These are phyloP conservation scores for Athetis lepigone DNA, from an alignment of 2,888 invertebrate species.

Conservation along the genomic window DNA sequence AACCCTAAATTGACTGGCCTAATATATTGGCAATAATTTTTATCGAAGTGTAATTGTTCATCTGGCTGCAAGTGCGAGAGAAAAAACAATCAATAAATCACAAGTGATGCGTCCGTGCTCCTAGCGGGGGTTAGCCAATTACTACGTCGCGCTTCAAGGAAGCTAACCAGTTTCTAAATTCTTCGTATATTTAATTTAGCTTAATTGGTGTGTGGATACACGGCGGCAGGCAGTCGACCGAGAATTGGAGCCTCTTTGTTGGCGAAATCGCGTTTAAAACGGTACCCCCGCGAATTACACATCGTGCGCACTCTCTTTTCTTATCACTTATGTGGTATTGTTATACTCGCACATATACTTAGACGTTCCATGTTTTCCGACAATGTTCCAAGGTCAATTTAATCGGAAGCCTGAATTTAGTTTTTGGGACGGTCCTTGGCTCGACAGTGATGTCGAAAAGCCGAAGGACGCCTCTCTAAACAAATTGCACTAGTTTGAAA, in stretches of 20 bases:
- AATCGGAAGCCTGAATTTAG: constrained; percentile 41
- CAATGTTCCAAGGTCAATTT: constrained; percentile 50
- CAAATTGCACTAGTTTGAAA: constrained; percentile 57
- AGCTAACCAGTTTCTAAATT: constrained; percentile 90
- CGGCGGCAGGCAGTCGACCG: constrained; percentile 86
- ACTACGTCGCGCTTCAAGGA: constrained; percentile 89
- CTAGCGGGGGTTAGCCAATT: constrained; percentile 87
- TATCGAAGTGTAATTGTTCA: constrained; percentile 73
- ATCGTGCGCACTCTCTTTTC: constrained; percentile 68
- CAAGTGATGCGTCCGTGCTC: constrained; percentile 84
- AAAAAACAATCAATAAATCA: constrained; percentile 84
- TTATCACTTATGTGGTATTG: constrained; percentile 69
- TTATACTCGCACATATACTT: constrained; percentile 55
- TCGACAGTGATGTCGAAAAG: constrained; percentile 33
- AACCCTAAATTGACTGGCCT: too few relatives aligned
- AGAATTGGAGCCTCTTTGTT: constrained; percentile 87
- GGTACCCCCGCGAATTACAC: constrained; percentile 79
- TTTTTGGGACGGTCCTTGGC: constrained; percentile 41
- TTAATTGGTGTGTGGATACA: constrained; percentile 89
- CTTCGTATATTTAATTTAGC: constrained; percentile 90
- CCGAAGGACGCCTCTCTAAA: constrained; percentile 42
- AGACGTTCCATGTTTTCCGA: constrained; percentile 39
- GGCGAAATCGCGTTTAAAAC: constrained; percentile 84
- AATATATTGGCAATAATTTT: constrained; percentile 61
- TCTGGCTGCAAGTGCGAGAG: constrained; percentile 63